These are phyloP conservation scores for Drosophila pseudoananassae DNA, from an alignment of 1,140 invertebrate genomes.

Conservation along the genomic window DNA sequence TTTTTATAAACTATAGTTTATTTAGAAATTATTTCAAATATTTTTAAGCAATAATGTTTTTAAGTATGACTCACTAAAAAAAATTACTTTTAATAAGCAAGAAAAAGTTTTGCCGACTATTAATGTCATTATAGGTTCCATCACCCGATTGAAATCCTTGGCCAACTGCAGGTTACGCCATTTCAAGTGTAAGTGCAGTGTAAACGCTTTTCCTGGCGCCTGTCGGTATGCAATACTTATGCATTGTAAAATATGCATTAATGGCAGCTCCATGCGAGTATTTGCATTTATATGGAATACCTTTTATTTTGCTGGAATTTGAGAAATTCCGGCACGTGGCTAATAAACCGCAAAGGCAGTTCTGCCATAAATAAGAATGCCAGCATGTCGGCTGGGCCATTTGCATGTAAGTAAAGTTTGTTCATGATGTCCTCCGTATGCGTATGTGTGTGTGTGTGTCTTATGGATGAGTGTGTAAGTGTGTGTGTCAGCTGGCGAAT, in stretches of 20 bases:
- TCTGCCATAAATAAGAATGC: conserved; percentile 51
- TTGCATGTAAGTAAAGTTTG: conserved; percentile 10
- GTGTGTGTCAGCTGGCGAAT: conserved; percentile 46
- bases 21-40: too few relatives aligned
- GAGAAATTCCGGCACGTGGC: conserved; percentile 61
- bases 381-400: conserved; percentile 31
- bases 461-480: conserved; percentile 11
- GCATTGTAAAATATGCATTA: conserved; percentile 68
- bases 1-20: neutral
- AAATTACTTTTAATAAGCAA: too few relatives aligned
- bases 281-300: conserved; percentile 76
- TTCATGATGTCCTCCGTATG: neutral
- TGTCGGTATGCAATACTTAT: conserved; percentile 24
- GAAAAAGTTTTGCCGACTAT: too few relatives aligned
- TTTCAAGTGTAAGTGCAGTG: neutral
- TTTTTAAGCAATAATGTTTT: too few relatives aligned
- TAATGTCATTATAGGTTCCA: too few relatives aligned
- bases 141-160: neutral
- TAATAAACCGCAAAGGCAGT: conserved; percentile 54
- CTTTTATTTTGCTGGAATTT: conserved; percentile 33
- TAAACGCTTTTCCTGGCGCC: neutral
- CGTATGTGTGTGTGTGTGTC: neutral
- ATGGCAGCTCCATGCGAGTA: conserved; percentile 44
- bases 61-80: too few relatives aligned
- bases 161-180: neutral